Conservation (phyloP, 2,888 invertebrate genomes). For the Cheilosia vulpina region DNA sequence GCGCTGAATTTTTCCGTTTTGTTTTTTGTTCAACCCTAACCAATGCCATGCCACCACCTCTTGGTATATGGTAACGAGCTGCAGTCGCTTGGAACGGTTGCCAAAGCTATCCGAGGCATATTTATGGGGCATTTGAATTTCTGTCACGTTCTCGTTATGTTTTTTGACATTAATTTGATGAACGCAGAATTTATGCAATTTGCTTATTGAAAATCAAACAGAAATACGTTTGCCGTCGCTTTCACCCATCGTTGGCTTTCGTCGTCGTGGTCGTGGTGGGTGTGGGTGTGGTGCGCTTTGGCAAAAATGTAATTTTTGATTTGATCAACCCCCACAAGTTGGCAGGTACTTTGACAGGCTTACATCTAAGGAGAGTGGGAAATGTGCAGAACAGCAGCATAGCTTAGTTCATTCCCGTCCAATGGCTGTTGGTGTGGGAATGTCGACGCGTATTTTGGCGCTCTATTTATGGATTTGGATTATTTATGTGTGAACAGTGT, state of each 20-base stretch:
- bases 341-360: background rate
- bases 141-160: slow-evolving; percentile 78
- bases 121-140: slow-evolving; percentile 77
- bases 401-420: too few relatives aligned
- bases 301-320: background rate
- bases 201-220: slow-evolving; percentile 78
- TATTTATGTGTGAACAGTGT: too few relatives aligned
- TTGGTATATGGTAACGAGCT: slow-evolving; percentile 43
- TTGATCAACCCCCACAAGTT: background rate
- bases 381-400: too few relatives aligned
- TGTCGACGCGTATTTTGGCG: too few relatives aligned
- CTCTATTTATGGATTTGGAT: too few relatives aligned
- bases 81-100: slow-evolving; percentile 64
- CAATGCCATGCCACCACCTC: slow-evolving; percentile 2
- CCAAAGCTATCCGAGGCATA: slow-evolving; percentile 73
- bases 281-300: background rate
- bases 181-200: slow-evolving; percentile 78
- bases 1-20: too few relatives aligned
- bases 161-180: slow-evolving; percentile 79
- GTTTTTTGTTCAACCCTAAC: slow-evolving; percentile 21
- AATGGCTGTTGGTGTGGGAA: too few relatives aligned
- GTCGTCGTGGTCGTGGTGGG: slow-evolving; percentile 19
- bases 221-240: slow-evolving; percentile 60
- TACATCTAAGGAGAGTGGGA: too few relatives aligned
- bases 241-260: slow-evolving; percentile 39